phyloP scores from a whole-genome alignment of 2,113 vertebrate species.

The Trachemys scripta region DNA sequence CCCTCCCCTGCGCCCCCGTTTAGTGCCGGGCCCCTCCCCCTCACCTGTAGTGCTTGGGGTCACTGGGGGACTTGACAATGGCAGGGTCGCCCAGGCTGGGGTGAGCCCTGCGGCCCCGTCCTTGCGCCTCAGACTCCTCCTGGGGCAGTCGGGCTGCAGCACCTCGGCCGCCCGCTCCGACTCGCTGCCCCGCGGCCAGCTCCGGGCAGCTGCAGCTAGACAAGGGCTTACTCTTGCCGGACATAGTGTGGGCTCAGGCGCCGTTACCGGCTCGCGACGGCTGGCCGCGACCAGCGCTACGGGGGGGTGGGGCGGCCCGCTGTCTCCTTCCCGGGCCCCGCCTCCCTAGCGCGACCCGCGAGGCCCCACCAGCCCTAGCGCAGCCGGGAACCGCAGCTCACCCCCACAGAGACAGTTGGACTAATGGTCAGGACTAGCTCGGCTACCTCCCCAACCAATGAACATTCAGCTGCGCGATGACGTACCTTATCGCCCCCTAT shows the following conservation, averaged over 20 bases:
- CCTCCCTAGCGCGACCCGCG: neutral
- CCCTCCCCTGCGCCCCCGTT: constrained; percentile 75
- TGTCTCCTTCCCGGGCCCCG: too few relatives aligned
- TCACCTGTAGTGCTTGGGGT: constrained; percentile 85
- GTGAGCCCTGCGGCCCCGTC: neutral
- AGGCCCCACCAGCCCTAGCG: constrained; percentile 46
- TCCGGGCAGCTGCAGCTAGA: constrained; percentile 59
- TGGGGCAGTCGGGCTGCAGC: constrained; percentile 20
- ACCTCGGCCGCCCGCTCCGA: neutral
- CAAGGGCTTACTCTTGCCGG: constrained; percentile 62
- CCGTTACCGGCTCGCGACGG: neutral
- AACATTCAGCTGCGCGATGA: neutral
- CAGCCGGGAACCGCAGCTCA: constrained; percentile 42
- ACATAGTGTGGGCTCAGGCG: neutral
- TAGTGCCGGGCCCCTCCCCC: neutral
- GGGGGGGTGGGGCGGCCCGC: too few relatives aligned
- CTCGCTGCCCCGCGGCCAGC: constrained; percentile 11
- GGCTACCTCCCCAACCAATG: constrained; percentile 21
- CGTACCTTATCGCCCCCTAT: neutral
- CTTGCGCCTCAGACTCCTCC: constrained; percentile 41
- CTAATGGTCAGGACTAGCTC: constrained; percentile 8
- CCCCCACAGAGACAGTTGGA: neutral
- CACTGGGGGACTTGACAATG: constrained; percentile 81
- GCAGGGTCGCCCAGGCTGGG: constrained; percentile 71
- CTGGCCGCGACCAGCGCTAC: neutral